Evolutionary conservation across 1,140 invertebrate genomes (phyloP), one percentile per base, ranked within the genome.

Genomic region (Papilio dardanus): DNA sequence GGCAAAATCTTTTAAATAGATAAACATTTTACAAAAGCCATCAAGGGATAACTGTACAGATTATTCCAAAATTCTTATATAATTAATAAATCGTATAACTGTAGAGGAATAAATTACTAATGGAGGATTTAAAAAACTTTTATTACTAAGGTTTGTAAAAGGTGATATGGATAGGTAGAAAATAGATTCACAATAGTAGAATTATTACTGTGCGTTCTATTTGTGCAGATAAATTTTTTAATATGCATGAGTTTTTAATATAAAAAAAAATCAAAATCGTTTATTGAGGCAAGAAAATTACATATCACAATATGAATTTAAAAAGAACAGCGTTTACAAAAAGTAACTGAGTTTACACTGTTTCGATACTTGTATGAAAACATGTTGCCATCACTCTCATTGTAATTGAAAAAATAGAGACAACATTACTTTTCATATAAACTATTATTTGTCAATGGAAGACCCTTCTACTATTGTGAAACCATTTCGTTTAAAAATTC

Each of bases 21-120:
- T 73, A 73, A 71, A 73, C 71, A 73, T 58, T 58, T 71, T 58
- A 73, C 35, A 73, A 73, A 73, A 73, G 71, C 71, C n/a, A 35
- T 54, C 30, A 73, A 73, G 35, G 42, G 24, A 30, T 50, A 21
- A 73, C 68, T 46, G 28, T 30, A 31, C n/a, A 40, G 33, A 73
- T 21, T 33, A 50, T 73, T 73, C 8, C n/a, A 73, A 58, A 54
- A 54, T 21, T 5, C 19, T 54, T 58, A 33, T n/a, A n/a, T 8
- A 71, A n/a, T 33, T 73, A 24, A 58, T 19, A 58, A 54, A 33
- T 73, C 50, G 28, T 33, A 54, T 58, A 58, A 73, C 5, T 54
- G 6, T 58, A 21, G 54, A 73, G 50, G 71, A 42, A 73, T 71
- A 35, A 73, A 73, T 35, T 73, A 54, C 50, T 69, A 69, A 58